Evolutionary conservation across 2,888 invertebrate genomes (phyloP).

Genomic region (Clusia tigrina): DNA sequence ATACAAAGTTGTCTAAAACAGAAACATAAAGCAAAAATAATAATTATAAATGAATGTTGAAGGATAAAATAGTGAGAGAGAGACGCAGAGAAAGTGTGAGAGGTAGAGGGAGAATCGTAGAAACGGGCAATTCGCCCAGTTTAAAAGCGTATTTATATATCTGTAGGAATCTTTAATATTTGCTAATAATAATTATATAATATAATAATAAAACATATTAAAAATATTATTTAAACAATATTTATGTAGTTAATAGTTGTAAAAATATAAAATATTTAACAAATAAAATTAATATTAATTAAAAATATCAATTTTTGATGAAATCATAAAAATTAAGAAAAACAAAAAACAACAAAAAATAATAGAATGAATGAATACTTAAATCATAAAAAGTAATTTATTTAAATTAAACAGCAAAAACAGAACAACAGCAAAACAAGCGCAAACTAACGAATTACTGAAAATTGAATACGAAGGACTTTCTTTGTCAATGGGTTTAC

Average conservation of each 20-base stretch:
- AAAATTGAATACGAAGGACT: too few species aligned
- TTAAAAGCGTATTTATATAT: constrained; percentile 7
- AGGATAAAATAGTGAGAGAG: too few species aligned
- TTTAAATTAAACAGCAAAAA: too few species aligned
- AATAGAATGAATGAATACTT: constrained; percentile 43
- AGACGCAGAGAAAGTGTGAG: too few species aligned
- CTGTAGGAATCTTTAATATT: constrained; percentile 5
- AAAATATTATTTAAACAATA: constrained; percentile 45
- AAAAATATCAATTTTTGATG: constrained; percentile 21
- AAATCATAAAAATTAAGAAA: constrained; percentile 27
- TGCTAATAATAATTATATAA: constrained; percentile 21
- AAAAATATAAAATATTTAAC: constrained; percentile 29
- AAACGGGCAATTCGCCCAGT: too few species aligned
- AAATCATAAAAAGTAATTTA: constrained; percentile 49
- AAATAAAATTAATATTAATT: constrained; percentile 14
- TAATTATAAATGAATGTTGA: too few species aligned
- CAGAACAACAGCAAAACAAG: too few species aligned
- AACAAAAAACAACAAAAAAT: constrained; percentile 29
- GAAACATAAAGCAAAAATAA: too few species aligned
- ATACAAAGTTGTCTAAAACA: too few species aligned
- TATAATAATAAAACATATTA: constrained; percentile 25
- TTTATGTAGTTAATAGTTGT: constrained; percentile 49
- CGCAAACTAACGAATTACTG: too few species aligned
- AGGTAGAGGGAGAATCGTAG: too few species aligned
- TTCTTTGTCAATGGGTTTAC: too few species aligned